Evolutionary conservation across 2,113 vertebrate species (phyloP).

Genomic region (Hypomesus transpacificus): DNA sequence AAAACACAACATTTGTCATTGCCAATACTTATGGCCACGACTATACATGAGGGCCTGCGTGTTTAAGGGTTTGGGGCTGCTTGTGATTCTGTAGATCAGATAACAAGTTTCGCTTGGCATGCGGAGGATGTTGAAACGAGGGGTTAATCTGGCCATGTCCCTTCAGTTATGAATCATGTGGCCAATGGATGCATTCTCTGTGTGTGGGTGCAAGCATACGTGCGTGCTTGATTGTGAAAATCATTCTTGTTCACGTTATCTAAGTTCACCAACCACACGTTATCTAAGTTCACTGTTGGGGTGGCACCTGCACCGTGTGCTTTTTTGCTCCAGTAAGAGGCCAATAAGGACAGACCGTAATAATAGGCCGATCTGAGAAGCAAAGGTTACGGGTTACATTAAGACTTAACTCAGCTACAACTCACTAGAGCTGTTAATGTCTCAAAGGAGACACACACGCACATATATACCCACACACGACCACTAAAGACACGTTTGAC

Average conservation of each 20-base stretch:
- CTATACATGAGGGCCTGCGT: too few relatives aligned
- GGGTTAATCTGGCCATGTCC: slow-evolving; percentile 50
- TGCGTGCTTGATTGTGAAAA: neutral
- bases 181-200: slow-evolving; percentile 19
- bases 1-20: too few relatives aligned
- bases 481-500: too few relatives aligned
- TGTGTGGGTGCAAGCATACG: neutral
- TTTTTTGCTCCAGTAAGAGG: slow-evolving; percentile 12
- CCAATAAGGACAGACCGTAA: slow-evolving; percentile 54
- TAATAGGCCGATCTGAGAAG: slow-evolving; percentile 44
- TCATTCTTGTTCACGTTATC: neutral
- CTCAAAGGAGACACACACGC: slow-evolving; percentile 7
- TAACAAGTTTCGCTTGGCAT: slow-evolving; percentile 62
- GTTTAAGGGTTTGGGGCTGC: too few relatives aligned
- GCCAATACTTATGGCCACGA: too few relatives aligned
- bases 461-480: neutral
- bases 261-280: too few relatives aligned
- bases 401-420: slow-evolving; percentile 51
- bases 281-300: too few relatives aligned
- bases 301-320: too few relatives aligned
- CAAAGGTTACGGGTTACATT: slow-evolving; percentile 37
- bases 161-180: slow-evolving; percentile 54
- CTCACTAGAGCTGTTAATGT: slow-evolving; percentile 14
- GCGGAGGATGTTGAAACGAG: slow-evolving; percentile 52
- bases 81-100: slow-evolving; percentile 47